Evolutionary conservation across 35 echinoderm and acorn worm species (phyloP).

Genomic region (Diadema setosum): DNA sequence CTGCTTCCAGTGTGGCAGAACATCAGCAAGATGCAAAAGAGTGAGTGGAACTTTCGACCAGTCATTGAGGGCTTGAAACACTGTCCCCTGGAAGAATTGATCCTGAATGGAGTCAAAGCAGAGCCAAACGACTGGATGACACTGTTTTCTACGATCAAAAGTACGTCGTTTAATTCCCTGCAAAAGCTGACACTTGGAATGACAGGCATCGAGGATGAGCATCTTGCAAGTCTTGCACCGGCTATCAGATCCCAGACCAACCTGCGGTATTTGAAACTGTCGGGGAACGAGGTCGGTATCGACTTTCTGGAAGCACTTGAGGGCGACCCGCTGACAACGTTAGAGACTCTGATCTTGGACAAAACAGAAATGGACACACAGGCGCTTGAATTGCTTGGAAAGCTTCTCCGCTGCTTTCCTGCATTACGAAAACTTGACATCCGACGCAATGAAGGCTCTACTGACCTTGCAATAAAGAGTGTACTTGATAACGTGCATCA

Average conservation of each 20-base stretch:
- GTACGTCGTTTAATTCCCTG: not conserved
- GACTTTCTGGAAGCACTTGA: conserved; percentile 14
- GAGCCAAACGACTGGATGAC: not conserved
- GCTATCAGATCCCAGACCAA: not conserved
- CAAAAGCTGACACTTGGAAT: not conserved
- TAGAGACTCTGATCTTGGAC: conserved; percentile 21
- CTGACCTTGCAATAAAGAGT: not conserved
- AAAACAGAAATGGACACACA: conserved; percentile 1
- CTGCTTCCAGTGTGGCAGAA: conserved; percentile 18
- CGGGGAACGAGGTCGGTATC: conserved; percentile 23
- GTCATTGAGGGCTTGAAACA: not conserved
- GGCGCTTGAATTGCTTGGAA: not conserved
- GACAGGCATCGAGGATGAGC: not conserved
- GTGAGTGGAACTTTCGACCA: conserved; percentile 13
- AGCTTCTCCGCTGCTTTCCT: not conserved
- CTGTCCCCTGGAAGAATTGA: not conserved
- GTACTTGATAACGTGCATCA: not conserved
- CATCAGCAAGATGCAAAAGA: not conserved
- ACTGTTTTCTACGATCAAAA: not conserved
- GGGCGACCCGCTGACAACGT: not conserved
- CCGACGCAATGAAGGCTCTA: not conserved
- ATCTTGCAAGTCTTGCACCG: not conserved
- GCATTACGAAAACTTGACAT: not conserved
- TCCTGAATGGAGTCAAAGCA: conserved; percentile 18
- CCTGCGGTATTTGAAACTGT: conserved; percentile 24